These are phyloP conservation scores for Mirounga angustirostris DNA, from an alignment of 2,113 vertebrate genomes.

Conservation along the genomic window DNA sequence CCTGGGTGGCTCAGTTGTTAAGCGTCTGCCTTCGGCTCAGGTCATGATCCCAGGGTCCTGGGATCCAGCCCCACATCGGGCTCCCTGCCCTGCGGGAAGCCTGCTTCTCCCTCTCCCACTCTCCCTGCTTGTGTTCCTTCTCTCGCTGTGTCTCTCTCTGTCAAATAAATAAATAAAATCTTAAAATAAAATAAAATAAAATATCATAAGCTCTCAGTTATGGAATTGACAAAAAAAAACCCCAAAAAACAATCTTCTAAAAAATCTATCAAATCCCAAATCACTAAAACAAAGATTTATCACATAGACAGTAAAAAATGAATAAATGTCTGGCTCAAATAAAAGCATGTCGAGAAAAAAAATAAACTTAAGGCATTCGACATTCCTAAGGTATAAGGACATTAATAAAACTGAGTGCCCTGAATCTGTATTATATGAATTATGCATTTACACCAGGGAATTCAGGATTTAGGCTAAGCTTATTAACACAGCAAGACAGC, in stretches of 20 bases:
- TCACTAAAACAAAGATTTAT: conserved; percentile 33
- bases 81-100: too few relatives aligned
- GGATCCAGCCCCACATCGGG: too few relatives aligned
- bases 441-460: neutral
- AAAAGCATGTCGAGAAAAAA: neutral
- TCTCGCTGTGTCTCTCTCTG: too few relatives aligned
- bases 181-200: neutral
- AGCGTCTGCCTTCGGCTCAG: too few relatives aligned
- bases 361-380: neutral
- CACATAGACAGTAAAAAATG: neutral
- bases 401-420: neutral
- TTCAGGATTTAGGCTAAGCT: neutral
- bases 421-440: neutral
- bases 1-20: too few relatives aligned
- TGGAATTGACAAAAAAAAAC: neutral
- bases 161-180: too few relatives aligned
- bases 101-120: too few relatives aligned
- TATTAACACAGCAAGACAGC: neutral
- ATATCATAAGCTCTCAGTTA: neutral
- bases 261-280: neutral
- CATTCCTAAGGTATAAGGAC: neutral
- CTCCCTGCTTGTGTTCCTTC: too few relatives aligned
- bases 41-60: too few relatives aligned
- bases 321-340: neutral
- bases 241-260: neutral